A percentile compares a stretch with the other conserved stretches of the same genome.
Conservation (phyloP, 2,888 invertebrate genomes). For the Epinotia ramella region DNA sequence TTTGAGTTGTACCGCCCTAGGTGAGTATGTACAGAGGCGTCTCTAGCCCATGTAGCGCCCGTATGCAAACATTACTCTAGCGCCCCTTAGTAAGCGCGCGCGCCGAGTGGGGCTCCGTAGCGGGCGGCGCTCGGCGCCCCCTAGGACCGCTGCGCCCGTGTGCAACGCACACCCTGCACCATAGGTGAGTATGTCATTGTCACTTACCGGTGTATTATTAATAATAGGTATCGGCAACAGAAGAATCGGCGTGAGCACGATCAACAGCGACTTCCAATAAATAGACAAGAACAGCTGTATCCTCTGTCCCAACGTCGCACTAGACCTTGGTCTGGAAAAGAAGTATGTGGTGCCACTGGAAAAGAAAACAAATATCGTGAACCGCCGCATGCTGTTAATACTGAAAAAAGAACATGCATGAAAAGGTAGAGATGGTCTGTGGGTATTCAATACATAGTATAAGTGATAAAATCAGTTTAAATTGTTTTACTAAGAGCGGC, state of each 20-base stretch:
- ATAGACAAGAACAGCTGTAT: constrained; percentile 83
- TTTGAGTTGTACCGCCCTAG: too few relatives aligned
- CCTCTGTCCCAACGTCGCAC: constrained; percentile 70
- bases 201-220: constrained; percentile 83
- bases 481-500: too few relatives aligned
- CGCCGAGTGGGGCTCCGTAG: too few relatives aligned
- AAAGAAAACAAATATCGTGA: constrained; percentile 56
- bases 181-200: too few relatives aligned
- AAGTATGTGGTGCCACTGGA: constrained; percentile 79
- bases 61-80: too few relatives aligned
- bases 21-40: neutral
- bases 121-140: too few relatives aligned
- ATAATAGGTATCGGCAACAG: constrained; percentile 88
- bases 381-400: constrained; percentile 50
- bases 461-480: too few relatives aligned
- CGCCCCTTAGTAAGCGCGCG: too few relatives aligned
- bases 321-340: constrained; percentile 72
- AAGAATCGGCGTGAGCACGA: constrained; percentile 88
- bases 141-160: too few relatives aligned
- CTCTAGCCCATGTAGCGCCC: too few relatives aligned
- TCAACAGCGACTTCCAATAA: constrained; percentile 91
- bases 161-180: too few relatives aligned
- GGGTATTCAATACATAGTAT: neutral
- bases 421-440: neutral
- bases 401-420: constrained; percentile 43